A percentile compares a stretch with the other conserved stretches of the same genome.
phyloP scores from a whole-genome alignment of 2,797 vertebrate genomes.

The Mormyrops boulengeri region DNA sequence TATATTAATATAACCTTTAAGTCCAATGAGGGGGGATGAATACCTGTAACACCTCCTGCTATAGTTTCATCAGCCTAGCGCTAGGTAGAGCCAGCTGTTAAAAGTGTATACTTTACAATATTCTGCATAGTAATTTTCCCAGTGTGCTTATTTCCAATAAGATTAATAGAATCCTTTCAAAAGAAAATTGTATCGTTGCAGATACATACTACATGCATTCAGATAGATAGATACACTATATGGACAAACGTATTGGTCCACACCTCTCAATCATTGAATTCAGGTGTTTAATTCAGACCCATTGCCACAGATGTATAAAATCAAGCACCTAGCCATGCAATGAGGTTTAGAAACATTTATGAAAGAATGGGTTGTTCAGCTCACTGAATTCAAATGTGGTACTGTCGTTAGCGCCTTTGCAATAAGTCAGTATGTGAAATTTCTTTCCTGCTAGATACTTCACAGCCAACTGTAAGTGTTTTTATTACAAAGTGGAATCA shows the following conservation, averaged over 20 bases:
- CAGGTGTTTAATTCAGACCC: background rate
- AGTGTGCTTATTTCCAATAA: background rate
- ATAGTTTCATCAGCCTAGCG: background rate
- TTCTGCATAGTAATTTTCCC: background rate
- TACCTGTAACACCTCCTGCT: background rate
- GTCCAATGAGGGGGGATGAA: background rate
- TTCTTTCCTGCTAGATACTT: background rate
- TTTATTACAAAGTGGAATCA: background rate
- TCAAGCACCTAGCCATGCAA: background rate
- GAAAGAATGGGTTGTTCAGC: background rate
- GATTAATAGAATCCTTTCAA: background rate
- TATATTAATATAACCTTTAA: background rate
- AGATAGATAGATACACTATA: background rate
- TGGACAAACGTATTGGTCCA: background rate
- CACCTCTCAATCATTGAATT: background rate
- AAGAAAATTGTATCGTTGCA: background rate
- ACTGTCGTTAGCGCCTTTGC: background rate
- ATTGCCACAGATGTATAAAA: background rate
- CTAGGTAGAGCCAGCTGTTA: background rate
- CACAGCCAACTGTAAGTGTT: background rate
- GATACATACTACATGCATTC: background rate
- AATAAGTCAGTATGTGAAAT: background rate
- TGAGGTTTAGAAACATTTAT: background rate
- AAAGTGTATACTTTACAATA: background rate
- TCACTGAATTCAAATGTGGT: background rate